Conservation (phyloP, 2,113 vertebrate species). For the Tichodroma muraria region DNA sequence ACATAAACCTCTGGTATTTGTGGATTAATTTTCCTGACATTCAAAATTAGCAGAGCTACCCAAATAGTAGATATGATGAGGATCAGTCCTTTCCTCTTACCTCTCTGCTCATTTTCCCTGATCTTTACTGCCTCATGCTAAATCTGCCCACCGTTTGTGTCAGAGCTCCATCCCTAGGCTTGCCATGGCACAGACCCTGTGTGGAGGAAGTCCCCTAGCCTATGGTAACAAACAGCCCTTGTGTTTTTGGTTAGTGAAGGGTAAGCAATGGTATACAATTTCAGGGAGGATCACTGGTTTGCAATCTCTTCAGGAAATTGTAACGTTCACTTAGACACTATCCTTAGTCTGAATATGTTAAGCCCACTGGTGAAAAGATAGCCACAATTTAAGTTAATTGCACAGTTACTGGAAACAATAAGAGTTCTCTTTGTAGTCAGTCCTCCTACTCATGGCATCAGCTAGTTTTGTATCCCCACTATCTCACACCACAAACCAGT, state of each 20-base stretch:
- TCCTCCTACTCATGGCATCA: constrained; percentile 24
- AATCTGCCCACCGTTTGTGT: neutral
- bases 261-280: constrained; percentile 4
- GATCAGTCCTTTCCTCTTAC: neutral
- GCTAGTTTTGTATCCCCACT: neutral
- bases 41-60: neutral
- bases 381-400: constrained; percentile 68
- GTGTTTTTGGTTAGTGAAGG: neutral
- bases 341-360: constrained; percentile 65
- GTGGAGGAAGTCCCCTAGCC: neutral
- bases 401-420: constrained; percentile 54
- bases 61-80: neutral
- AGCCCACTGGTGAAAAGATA: constrained; percentile 53
- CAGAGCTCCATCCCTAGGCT: constrained; percentile 20
- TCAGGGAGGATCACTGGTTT: constrained; percentile 57
- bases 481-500: neutral
- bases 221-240: constrained; percentile 7
- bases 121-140: neutral
- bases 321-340: constrained; percentile 55
- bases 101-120: neutral
- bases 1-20: too few species aligned
- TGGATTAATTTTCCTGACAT: too few species aligned
- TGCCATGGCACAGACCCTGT: neutral
- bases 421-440: constrained; percentile 18
- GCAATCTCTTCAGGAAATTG: constrained; percentile 67